These are phyloP conservation scores for Asobara japonica DNA, from an alignment of 1,140 invertebrate genomes.

Conservation along the genomic window DNA sequence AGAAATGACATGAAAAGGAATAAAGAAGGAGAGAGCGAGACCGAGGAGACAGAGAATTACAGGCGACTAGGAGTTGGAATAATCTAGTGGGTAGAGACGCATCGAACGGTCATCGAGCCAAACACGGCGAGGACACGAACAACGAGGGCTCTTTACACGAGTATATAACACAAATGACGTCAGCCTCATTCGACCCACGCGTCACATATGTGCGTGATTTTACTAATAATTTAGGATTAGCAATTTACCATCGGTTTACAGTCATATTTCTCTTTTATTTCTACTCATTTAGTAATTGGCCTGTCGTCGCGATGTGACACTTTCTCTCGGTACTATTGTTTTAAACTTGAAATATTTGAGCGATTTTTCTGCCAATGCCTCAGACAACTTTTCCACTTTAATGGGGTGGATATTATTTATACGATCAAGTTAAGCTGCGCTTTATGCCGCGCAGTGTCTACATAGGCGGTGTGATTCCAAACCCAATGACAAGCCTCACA, in stretches of 20 bases:
- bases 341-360: too few species aligned
- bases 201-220: constrained; percentile 2
- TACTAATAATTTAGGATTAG: background rate
- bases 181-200: constrained; percentile 5
- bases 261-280: too few species aligned
- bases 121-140: constrained; percentile 16
- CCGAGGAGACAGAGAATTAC: background rate
- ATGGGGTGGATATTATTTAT: too few species aligned
- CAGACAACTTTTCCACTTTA: too few species aligned
- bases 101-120: constrained; percentile 12
- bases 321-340: too few species aligned
- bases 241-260: background rate
- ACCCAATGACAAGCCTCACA: too few species aligned
- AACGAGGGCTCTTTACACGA: constrained; percentile 8
- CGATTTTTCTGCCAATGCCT: too few species aligned
- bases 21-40: background rate
- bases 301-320: too few species aligned
- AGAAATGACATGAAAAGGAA: background rate
- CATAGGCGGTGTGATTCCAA: too few species aligned
- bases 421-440: too few species aligned
- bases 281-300: too few species aligned
- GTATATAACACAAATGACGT: background rate
- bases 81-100: constrained; percentile 4
- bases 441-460: too few species aligned
- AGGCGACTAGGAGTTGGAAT: background rate